Conservation (phyloP, 2,888 invertebrate species). For the Cephus nigrinus region DNA sequence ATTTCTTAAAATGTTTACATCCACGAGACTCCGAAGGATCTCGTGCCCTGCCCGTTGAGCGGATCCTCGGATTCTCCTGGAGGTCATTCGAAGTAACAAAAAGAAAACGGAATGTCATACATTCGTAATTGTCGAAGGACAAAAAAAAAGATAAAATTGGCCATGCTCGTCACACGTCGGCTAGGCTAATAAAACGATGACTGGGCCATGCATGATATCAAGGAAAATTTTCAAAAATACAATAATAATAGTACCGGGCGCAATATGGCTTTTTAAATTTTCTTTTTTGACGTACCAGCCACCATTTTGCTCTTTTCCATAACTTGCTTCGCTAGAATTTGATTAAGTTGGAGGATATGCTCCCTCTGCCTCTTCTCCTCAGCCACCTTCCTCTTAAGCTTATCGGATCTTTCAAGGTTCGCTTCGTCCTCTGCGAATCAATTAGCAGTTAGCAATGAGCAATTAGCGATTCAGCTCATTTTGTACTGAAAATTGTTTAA, state of each 20-base stretch:
- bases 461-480: not conserved
- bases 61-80: not conserved
- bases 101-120: not conserved
- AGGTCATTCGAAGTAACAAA: not conserved
- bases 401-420: slow-evolving; percentile 57
- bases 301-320: slow-evolving; percentile 96
- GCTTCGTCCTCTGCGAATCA: slow-evolving; percentile 46
- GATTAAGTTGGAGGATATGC: slow-evolving; percentile 89
- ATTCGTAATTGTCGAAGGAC: not conserved
- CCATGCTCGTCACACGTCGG: slow-evolving; percentile 13
- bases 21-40: not conserved
- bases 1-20: not conserved
- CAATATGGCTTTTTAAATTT: no score
- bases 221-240: slow-evolving; percentile 16
- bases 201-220: slow-evolving; percentile 17
- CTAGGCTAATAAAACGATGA: slow-evolving; percentile 8
- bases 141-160: not conserved
- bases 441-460: not conserved
- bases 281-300: slow-evolving; percentile 78
- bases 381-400: slow-evolving; percentile 78
- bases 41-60: not conserved
- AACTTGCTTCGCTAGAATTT: slow-evolving; percentile 92
- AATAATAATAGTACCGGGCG: not conserved
- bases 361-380: slow-evolving; percentile 90
- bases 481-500: not conserved